Base-by-base conservation (phyloP, 1,140 invertebrate genomes). In the Micrasema minimum region DNA sequence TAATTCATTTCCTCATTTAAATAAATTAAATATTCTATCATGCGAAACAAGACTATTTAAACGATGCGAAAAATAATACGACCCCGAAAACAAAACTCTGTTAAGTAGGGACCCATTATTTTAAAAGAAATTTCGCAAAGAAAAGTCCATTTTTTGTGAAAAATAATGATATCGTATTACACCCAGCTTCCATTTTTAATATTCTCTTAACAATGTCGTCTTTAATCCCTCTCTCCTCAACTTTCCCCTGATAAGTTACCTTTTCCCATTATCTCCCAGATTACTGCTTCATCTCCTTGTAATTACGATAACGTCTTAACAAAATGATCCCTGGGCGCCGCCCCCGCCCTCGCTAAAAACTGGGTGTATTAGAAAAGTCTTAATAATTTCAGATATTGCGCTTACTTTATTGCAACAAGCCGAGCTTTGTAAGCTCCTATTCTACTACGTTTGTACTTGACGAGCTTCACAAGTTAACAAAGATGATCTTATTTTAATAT, bases 321-420 rank as follows among this genome's bases (percentile, higher is more conserved):
- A 67, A 57, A 55, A 45, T 20, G 45, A 35, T 50, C 31, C 26
- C 26, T 31, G 26, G 26, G 26, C 26, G 26, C 26, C 26, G 26
- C 26, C 26, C 35, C 20, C 55, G 16, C 43, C 59, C 14, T 22
- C 43, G 14, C 41, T 64, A 64, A 64, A 64, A 64, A 64, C 59
- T n/a, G 41, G 43, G 22, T 64, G 59, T 48, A 64, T 64, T 64
- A 64, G 59, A 50, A 69, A 50, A 23, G 43, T 43, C 55, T 69
- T 55, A 69, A 61, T n/a, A 61, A 62, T 62, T 51, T 61, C 6
- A 14, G 38, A 22, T 2, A n/a, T 55, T 50, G 59, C 50, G 38
- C 66, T 50, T 41, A 31, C 65, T 72, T 72, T 69, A 72, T 72
- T 72, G 71, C 66, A 55, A 35, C 41, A 59, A 18, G 53, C 55